phyloP scores from a whole-genome alignment of 2,797 vertebrate genomes.

The Hozukius guyotensis region DNA sequence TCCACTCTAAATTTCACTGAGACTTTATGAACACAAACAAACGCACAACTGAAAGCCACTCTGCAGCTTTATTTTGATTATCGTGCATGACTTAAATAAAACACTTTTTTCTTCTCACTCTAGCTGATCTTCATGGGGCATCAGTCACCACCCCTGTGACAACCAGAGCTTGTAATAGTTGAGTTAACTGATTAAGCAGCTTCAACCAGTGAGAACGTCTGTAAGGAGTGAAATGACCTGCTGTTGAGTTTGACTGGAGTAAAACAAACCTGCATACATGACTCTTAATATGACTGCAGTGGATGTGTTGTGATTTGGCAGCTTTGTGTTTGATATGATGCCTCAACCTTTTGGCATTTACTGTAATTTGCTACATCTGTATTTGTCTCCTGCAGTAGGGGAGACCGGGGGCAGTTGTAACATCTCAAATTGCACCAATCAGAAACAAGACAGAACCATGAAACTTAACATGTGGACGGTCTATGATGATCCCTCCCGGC shows the following conservation, averaged over 20 bases:
- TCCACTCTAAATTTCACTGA: background rate
- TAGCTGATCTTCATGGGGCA: background rate
- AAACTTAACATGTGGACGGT: rapidly evolving
- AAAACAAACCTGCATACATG: background rate
- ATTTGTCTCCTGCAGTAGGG: background rate
- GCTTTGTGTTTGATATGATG: background rate
- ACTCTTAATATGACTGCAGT: background rate
- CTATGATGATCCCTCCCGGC: no score
- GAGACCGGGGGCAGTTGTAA: no score
- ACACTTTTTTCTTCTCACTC: background rate
- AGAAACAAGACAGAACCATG: no score
- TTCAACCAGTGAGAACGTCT: background rate
- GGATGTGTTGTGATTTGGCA: background rate
- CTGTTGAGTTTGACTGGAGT: background rate
- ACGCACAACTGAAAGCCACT: background rate
- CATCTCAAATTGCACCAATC: no score
- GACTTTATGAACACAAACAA: background rate
- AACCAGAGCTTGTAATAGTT: background rate
- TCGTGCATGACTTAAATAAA: background rate
- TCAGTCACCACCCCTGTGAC: background rate
- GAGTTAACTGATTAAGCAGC: background rate
- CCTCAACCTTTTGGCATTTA: background rate
- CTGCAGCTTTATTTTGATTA: background rate
- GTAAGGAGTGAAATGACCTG: background rate
- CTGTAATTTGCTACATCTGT: background rate